Conservation (phyloP, 2,113 vertebrate genomes). For the Emydocephalus ijimae region DNA sequence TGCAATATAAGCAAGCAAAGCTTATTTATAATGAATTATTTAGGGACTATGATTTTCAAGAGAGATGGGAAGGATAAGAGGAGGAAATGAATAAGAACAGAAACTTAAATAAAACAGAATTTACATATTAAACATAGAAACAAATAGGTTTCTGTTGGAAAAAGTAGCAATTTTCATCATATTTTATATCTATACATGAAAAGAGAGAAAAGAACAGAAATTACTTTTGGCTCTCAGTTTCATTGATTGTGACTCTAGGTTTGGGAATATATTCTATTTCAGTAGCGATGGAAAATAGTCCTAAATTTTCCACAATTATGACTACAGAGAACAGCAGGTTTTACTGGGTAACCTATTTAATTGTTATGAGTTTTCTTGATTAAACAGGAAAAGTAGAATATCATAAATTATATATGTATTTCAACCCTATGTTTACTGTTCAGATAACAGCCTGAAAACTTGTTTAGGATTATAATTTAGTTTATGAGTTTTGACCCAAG, state of each 20-base stretch:
- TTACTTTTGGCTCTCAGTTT: not conserved
- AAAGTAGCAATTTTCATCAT: not conserved
- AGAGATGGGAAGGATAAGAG: not conserved
- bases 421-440: not conserved
- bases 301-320: not conserved
- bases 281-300: not conserved
- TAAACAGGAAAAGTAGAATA: not conserved
- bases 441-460: not conserved
- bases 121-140: not conserved
- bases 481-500: not conserved
- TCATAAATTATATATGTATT: not conserved
- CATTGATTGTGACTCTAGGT: not conserved
- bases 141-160: not conserved
- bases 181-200: not conserved
- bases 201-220: not conserved
- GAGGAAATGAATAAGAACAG: not conserved
- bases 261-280: not conserved
- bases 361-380: not conserved
- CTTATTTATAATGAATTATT: not conserved
- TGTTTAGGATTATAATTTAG: not conserved
- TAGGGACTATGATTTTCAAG: not conserved
- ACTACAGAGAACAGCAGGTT: not conserved
- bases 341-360: not conserved
- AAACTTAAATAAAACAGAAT: not conserved
- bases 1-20: not conserved